Percentiles rank a stretch among this genome's conserved stretches.
phyloP scores from a whole-genome alignment of 2,888 invertebrate species.

The Pyrrhosoma nymphula region DNA sequence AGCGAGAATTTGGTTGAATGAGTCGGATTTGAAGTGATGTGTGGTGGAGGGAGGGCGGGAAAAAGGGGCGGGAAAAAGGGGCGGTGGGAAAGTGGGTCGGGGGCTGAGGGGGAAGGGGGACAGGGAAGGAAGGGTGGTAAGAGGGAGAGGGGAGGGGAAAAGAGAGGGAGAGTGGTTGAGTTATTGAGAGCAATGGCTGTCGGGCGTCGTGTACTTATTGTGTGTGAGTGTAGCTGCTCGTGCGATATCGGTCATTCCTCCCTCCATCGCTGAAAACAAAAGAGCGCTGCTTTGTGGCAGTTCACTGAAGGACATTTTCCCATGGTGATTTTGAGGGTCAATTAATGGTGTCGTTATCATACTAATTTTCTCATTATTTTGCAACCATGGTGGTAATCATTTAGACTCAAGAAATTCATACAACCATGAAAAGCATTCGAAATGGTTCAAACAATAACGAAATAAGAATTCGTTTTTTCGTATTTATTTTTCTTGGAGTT shows the following conservation, averaged over 20 bases:
- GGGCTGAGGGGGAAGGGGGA: not conserved
- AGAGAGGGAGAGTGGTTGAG: not conserved
- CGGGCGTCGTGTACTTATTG: not conserved
- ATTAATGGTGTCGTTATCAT: too few species aligned
- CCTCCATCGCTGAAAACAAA: not conserved
- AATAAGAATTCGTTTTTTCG: too few species aligned
- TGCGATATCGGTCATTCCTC: constrained; percentile 64
- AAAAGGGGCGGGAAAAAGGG: not conserved
- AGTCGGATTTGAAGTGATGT: not conserved
- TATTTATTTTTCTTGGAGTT: too few species aligned
- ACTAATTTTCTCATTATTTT: too few species aligned
- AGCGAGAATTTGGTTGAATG: not conserved
- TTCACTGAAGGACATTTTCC: too few species aligned
- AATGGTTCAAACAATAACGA: too few species aligned
- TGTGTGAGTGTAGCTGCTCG: not conserved
- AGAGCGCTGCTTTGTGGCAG: not conserved
- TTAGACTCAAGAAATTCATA: too few species aligned
- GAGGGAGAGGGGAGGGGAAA: not conserved
- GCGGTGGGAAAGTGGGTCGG: not conserved
- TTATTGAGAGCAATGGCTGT: constrained; percentile 1
- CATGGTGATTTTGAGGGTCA: too few species aligned
- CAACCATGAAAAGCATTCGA: too few species aligned
- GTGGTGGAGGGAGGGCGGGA: not conserved
- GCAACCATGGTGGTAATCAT: too few species aligned
- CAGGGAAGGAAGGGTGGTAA: not conserved